Evolutionary conservation across 2,797 vertebrate species (phyloP).

Genomic region (Sciurus carolinensis): DNA sequence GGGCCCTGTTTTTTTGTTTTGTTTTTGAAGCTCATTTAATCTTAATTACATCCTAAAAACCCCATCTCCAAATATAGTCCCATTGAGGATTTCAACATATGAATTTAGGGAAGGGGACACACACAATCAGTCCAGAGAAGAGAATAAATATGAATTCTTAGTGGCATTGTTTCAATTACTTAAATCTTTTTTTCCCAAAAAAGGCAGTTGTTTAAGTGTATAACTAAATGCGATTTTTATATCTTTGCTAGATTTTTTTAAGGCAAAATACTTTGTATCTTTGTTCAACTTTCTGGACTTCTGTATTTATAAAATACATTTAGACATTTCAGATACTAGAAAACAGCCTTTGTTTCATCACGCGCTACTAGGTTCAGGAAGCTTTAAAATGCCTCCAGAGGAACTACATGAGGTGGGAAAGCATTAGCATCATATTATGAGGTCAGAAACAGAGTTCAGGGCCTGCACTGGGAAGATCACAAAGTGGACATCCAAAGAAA

Average conservation of each 20-base stretch:
- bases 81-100: background rate
- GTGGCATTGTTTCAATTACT: background rate
- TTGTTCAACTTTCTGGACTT: conserved; percentile 37
- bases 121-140: background rate
- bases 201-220: conserved; percentile 12
- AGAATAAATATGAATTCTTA: conserved; percentile 41
- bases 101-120: background rate
- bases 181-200: conserved; percentile 6
- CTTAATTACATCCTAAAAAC: background rate
- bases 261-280: conserved; percentile 13
- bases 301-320: background rate
- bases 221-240: conserved; percentile 44
- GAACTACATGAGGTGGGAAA: background rate
- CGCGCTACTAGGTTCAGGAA: background rate
- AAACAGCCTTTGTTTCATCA: conserved; percentile 2
- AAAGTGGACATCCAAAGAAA: background rate
- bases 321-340: conserved; percentile 6
- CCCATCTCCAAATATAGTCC: background rate
- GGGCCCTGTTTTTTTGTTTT: background rate
- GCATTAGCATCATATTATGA: background rate
- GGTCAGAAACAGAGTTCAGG: background rate
- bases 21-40: background rate
- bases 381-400: background rate
- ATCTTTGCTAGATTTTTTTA: conserved; percentile 15
- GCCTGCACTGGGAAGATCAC: background rate